Evolutionary conservation across 2,797 vertebrate species (phyloP).

Genomic region (Lophius americanus): DNA sequence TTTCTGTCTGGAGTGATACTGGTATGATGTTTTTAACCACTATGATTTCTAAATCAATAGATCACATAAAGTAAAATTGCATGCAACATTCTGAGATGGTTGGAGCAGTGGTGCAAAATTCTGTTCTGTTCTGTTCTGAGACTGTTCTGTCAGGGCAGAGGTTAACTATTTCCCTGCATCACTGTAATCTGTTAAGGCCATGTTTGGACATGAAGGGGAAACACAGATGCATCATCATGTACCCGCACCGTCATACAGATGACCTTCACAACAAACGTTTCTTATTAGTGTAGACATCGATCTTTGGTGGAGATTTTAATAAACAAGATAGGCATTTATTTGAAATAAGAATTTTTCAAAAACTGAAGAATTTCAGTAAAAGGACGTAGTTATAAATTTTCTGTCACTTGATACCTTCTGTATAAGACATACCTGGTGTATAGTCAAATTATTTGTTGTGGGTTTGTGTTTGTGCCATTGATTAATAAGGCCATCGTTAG

Average conservation of each 20-base stretch:
- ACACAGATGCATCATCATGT: conserved; percentile 45
- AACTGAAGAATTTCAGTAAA: too few relatives aligned
- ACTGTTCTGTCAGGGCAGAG: conserved; percentile 41
- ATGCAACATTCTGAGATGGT: conserved; percentile 15
- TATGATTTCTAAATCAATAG: conserved; percentile 30
- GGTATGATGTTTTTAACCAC: conserved; percentile 26
- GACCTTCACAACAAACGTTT: conserved; percentile 24
- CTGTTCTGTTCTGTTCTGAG: conserved; percentile 36
- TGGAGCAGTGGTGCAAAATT: conserved; percentile 13
- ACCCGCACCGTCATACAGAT: conserved; percentile 15
- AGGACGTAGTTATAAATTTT: too few relatives aligned
- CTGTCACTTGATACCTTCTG: too few relatives aligned
- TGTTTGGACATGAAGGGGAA: conserved; percentile 33
- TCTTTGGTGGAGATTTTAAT: neutral
- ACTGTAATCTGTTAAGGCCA: conserved; percentile 38
- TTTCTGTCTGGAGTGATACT: conserved; percentile 16
- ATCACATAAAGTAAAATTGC: conserved; percentile 21
- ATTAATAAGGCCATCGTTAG: conserved; percentile 3
- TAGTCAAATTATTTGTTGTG: neutral
- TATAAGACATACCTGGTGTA: neutral
- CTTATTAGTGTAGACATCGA: conserved; percentile 1
- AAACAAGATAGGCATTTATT: neutral
- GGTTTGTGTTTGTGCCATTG: neutral
- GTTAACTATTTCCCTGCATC: conserved; percentile 53
- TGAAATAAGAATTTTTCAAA: neutral